Conservation (phyloP, 2,113 vertebrate species). For the Elephas maximus region DNA sequence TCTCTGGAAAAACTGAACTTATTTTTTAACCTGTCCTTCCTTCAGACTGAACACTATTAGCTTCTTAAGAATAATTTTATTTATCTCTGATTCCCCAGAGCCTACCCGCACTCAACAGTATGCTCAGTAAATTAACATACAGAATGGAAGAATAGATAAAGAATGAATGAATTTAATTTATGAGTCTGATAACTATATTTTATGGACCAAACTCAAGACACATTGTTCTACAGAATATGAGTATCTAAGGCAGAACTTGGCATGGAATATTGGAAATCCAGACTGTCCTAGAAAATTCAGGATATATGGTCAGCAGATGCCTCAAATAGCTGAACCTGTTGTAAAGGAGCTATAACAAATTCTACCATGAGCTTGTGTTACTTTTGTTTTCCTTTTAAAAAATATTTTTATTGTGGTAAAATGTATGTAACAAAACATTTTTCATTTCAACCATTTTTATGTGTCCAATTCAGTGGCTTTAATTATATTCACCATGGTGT, state of each 20-base stretch:
- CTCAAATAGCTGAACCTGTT: background rate
- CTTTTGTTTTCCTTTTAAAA: background rate
- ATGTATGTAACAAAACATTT: background rate
- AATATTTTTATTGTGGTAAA: background rate
- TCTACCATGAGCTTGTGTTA: background rate
- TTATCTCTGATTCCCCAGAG: background rate
- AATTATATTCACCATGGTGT: background rate
- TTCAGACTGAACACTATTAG: background rate
- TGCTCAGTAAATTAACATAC: conserved; percentile 1
- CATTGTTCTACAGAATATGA: background rate
- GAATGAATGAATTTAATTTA: background rate
- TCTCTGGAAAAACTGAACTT: background rate
- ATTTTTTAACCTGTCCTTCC: background rate
- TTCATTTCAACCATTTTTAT: background rate
- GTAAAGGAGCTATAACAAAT: background rate
- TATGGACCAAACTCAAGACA: conserved; percentile 25
- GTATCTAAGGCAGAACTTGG: background rate
- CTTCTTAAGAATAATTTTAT: conserved; percentile 3
- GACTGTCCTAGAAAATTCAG: conserved; percentile 28
- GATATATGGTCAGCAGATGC: background rate
- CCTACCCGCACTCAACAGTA: too few species aligned
- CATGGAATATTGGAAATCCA: background rate
- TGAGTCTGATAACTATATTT: background rate
- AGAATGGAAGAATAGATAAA: conserved; percentile 45
- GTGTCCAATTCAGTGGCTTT: background rate